These are phyloP conservation scores for Monopis laevigella DNA, from an alignment of 2,888 invertebrate species.

Conservation along the genomic window DNA sequence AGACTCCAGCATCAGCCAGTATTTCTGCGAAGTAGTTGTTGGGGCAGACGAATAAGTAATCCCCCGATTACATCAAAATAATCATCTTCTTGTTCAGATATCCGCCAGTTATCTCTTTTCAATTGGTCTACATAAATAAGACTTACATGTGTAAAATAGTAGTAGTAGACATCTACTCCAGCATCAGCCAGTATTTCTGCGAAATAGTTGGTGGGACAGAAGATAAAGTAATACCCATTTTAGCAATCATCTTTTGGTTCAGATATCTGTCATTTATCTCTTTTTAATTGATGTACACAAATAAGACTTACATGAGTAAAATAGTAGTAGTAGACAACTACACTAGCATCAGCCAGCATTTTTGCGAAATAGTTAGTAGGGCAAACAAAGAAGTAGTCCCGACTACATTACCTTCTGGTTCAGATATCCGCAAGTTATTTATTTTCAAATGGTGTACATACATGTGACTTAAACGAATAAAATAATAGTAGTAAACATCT, in stretches of 20 bases:
- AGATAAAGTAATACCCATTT: conserved; percentile 95
- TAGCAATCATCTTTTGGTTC: conserved; percentile 90
- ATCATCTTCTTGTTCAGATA: conserved; percentile 89
- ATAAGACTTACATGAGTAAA: conserved; percentile 85
- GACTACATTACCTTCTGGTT: conserved; percentile 90
- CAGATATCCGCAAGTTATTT: too few relatives aligned
- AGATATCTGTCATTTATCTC: conserved; percentile 82
- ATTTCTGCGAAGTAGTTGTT: conserved; percentile 89
- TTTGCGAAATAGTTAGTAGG: conserved; percentile 92
- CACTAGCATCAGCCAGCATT: conserved; percentile 81
- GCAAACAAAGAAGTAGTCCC: conserved; percentile 97
- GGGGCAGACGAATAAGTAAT: conserved; percentile 95
- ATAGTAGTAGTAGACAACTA: conserved; percentile 89
- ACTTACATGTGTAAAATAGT: conserved; percentile 91
- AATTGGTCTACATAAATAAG: conserved; percentile 79
- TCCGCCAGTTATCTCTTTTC: conserved; percentile 86
- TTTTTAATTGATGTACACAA: conserved; percentile 89
- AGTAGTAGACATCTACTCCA: conserved; percentile 88
- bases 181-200: conserved; percentile 84
- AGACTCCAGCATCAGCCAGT: conserved; percentile 84
- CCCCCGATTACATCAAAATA: conserved; percentile 91
- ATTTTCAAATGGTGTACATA: too few relatives aligned
- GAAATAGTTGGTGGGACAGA: conserved; percentile 91
- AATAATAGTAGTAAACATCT: conserved; percentile 92
- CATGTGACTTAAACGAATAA: conserved; percentile 87